Percentiles rank a stretch among this genome's conserved stretches.
These are phyloP conservation scores for Allolobophora icterica DNA, from an alignment of 2,888 invertebrate genomes.

Conservation along the genomic window DNA sequence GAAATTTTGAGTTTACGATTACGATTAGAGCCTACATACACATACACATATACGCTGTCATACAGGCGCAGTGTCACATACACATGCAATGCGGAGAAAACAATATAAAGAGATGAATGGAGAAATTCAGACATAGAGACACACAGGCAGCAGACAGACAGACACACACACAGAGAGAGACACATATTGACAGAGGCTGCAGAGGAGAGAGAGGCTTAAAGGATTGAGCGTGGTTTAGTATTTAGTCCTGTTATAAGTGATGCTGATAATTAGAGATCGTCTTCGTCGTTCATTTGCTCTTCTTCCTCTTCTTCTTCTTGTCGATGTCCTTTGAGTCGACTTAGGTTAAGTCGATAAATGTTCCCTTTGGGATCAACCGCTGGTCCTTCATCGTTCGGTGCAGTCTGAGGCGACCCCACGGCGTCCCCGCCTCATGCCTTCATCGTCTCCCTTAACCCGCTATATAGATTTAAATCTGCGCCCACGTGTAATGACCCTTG, in stretches of 20 bases:
- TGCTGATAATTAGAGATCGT: slow-evolving; percentile 10
- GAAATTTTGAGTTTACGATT: no score
- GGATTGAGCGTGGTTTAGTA: background rate
- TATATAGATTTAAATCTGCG: slow-evolving; percentile 7
- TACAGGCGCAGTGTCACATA: no score
- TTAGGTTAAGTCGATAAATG: background rate
- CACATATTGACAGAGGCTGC: background rate
- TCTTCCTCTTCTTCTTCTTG: background rate
- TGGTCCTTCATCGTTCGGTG: background rate
- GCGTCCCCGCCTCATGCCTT: background rate
- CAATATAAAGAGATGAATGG: no score
- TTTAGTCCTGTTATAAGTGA: background rate
- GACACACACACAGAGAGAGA: background rate
- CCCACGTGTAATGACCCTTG: background rate
- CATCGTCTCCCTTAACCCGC: slow-evolving; percentile 8
- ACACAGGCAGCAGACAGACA: no score
- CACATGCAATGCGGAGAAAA: no score
- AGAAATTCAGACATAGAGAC: no score
- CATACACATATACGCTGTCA: no score
- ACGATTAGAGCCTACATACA: no score
- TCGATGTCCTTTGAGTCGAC: slow-evolving; percentile 3
- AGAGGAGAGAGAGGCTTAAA: background rate
- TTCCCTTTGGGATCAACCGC: background rate
- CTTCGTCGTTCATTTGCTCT: background rate
- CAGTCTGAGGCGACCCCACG: background rate